Evolutionary conservation across 2,888 invertebrate species (phyloP).

Genomic region (Fabriciana adippe): DNA sequence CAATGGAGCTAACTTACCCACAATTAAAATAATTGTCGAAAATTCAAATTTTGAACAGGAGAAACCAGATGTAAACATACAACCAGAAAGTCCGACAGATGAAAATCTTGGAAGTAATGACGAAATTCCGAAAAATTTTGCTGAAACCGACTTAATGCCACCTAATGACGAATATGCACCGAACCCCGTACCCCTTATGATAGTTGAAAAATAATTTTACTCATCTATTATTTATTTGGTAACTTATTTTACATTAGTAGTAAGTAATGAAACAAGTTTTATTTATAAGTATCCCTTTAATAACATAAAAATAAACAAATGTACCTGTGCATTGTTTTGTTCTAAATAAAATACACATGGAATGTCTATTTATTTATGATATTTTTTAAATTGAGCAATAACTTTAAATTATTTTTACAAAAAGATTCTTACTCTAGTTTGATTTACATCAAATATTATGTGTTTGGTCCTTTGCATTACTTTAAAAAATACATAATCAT

Average conservation of each 20-base stretch:
- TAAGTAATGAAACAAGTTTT: constrained; percentile 5
- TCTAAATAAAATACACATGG: background rate
- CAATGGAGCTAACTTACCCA: constrained; percentile 23
- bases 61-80: background rate
- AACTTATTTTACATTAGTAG: constrained; percentile 16
- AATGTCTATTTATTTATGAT: too few species aligned
- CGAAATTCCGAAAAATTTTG: background rate
- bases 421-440: too few species aligned
- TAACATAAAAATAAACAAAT: constrained; percentile 12
- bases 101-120: constrained; percentile 15
- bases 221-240: constrained; percentile 3
- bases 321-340: background rate
- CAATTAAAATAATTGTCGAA: constrained; percentile 32
- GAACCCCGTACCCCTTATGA: background rate
- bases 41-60: background rate
- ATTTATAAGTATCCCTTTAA: constrained; percentile 5
- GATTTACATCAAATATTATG: too few species aligned
- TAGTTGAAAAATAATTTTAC: constrained; percentile 1
- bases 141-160: background rate
- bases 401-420: too few species aligned
- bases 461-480: too few species aligned
- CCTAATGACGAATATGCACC: background rate
- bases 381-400: too few species aligned
- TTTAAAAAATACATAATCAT: too few species aligned
- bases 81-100: constrained; percentile 5